Conservation (phyloP, 2,113 vertebrate species). For the Clarias gariepinus region DNA sequence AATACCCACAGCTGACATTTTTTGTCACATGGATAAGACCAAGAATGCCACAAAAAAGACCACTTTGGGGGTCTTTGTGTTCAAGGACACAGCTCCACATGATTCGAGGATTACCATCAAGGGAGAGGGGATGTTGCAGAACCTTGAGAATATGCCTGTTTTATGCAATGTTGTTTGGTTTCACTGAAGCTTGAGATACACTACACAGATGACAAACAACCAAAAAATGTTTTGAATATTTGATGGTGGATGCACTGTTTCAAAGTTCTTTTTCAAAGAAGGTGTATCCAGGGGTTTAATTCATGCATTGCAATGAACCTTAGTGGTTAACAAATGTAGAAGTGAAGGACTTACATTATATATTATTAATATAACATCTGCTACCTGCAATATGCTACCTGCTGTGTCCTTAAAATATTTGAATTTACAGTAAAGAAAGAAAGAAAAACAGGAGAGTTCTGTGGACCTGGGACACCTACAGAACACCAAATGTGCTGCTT, state of each 20-base stretch:
- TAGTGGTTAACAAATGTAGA: neutral
- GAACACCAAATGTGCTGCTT: neutral
- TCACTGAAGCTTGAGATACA: neutral
- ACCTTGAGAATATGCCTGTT: neutral
- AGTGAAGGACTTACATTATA: neutral
- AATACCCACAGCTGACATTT: neutral
- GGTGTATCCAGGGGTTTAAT: neutral
- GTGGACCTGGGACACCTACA: neutral
- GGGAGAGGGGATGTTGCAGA: neutral
- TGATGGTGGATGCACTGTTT: neutral
- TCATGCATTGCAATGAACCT: neutral
- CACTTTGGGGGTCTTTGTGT: neutral
- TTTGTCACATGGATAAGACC: neutral
- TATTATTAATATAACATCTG: too few species aligned
- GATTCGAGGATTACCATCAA: neutral
- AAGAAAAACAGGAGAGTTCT: too few species aligned
- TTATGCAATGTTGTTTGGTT: neutral
- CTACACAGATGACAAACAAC: too few species aligned
- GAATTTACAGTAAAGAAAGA: neutral
- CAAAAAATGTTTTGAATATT: neutral
- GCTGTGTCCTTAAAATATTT: neutral
- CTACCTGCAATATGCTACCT: neutral
- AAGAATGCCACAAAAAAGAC: neutral
- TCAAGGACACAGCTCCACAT: constrained; percentile 7
- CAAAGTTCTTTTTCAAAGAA: neutral